Evolutionary conservation across 2,113 vertebrate genomes (phyloP).

Genomic region (Petroica traversi): DNA sequence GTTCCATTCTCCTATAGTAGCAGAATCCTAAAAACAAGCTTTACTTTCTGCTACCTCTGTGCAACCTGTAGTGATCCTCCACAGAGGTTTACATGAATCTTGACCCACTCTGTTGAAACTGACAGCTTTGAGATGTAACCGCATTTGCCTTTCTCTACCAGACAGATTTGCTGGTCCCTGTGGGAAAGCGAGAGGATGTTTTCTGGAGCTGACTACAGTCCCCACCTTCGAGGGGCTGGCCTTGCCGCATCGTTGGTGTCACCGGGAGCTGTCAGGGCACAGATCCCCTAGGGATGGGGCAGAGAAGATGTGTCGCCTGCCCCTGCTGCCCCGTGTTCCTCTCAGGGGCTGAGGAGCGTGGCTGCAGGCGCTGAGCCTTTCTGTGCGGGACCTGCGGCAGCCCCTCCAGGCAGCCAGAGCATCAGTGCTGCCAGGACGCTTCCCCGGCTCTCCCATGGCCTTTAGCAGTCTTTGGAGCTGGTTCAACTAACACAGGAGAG

Average conservation of each 20-base stretch:
- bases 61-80: neutral
- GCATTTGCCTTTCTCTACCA: neutral
- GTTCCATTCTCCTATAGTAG: neutral
- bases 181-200: neutral
- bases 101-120: neutral
- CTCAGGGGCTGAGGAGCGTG: neutral
- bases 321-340: rapidly evolving
- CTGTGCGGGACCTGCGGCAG: neutral
- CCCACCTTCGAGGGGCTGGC: rapidly evolving
- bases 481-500: slow-evolving; percentile 2
- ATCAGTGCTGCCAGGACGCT: neutral
- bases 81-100: neutral
- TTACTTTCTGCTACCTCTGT: neutral
- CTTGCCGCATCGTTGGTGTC: rapidly evolving
- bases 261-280: neutral
- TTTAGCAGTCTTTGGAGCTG: neutral
- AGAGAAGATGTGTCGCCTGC: neutral
- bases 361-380: neutral
- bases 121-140: neutral
- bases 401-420: neutral
- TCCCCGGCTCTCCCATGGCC: neutral
- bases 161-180: neutral
- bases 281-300: neutral
- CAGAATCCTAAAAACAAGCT: neutral
- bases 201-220: neutral